Evolutionary conservation across 2,888 invertebrate genomes (phyloP).

Genomic region (Drosophila buzzatii): DNA sequence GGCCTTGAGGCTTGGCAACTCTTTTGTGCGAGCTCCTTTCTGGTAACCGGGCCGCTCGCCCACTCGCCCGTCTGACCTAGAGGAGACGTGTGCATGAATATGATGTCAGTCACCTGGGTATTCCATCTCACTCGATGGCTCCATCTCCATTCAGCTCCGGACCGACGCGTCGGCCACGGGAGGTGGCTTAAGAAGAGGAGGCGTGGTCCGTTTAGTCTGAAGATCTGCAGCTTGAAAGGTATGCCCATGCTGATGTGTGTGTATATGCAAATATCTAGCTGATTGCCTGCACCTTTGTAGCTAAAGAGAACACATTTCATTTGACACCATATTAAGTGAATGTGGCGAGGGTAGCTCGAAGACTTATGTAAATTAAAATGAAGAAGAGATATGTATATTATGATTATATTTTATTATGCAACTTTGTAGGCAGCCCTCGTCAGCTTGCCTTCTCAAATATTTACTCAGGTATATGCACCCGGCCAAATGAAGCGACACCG

Average conservation of each 20-base stretch:
- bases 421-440: conserved; percentile 20
- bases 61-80: neutral
- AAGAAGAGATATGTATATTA: neutral
- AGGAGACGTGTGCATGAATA: conserved; percentile 36
- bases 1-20: conserved; percentile 59
- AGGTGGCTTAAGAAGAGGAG: neutral
- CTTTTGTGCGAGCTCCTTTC: conserved; percentile 42
- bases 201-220: conserved; percentile 1
- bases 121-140: neutral
- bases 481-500: conserved; percentile 70
- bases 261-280: conserved; percentile 70
- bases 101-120: conserved; percentile 48
- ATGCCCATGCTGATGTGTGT: conserved; percentile 18
- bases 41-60: neutral
- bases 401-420: neutral
- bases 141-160: conserved; percentile 10
- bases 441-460: conserved; percentile 58
- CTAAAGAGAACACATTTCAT: conserved; percentile 44
- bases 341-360: conserved; percentile 12
- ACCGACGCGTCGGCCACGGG: conserved; percentile 51
- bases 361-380: neutral
- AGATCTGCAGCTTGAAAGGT: neutral
- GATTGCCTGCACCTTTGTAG: conserved; percentile 59
- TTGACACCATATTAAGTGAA: conserved; percentile 12
- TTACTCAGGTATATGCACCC: conserved; percentile 47